Evolutionary conservation across 2,888 invertebrate species (phyloP).

Genomic region (Dermolepida albohirtum): DNA sequence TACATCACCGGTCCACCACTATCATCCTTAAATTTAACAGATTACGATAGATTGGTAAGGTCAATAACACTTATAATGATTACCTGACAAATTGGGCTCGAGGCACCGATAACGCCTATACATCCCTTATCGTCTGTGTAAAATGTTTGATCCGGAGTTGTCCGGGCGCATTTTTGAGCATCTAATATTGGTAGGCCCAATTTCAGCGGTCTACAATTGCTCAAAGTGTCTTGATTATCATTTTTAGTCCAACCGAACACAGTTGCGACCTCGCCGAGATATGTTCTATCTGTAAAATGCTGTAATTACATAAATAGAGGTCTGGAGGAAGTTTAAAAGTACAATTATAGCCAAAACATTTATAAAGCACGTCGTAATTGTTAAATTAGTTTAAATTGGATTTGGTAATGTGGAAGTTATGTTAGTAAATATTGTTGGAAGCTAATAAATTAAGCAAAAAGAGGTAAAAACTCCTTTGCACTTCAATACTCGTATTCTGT

Average conservation of each 20-base stretch:
- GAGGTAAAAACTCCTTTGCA: no score
- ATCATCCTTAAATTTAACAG: slow-evolving; percentile 65
- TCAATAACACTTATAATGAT: slow-evolving; percentile 41
- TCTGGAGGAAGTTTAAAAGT: no score
- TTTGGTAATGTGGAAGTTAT: no score
- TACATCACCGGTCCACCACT: slow-evolving; percentile 70
- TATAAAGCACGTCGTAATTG: no score
- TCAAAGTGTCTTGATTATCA: slow-evolving; percentile 47
- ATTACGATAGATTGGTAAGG: slow-evolving; percentile 14
- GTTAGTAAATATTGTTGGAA: no score
- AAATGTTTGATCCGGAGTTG: slow-evolving; percentile 57
- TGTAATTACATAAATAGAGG: no score
- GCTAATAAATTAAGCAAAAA: no score
- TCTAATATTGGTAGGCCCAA: slow-evolving; percentile 68
- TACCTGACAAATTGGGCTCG: slow-evolving; percentile 68
- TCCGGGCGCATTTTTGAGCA: slow-evolving; percentile 63
- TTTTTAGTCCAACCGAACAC: slow-evolving; percentile 65
- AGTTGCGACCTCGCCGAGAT: slow-evolving; percentile 68
- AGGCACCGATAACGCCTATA: slow-evolving; percentile 67
- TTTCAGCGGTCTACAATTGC: slow-evolving; percentile 68
- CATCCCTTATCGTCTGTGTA: slow-evolving; percentile 69
- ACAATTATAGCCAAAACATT: no score
- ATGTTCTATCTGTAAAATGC: slow-evolving; percentile 59
- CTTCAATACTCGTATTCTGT: no score
- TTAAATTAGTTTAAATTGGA: no score